Evolutionary conservation across 2,113 vertebrate species (phyloP).

Genomic region (Pedetes capensis): DNA sequence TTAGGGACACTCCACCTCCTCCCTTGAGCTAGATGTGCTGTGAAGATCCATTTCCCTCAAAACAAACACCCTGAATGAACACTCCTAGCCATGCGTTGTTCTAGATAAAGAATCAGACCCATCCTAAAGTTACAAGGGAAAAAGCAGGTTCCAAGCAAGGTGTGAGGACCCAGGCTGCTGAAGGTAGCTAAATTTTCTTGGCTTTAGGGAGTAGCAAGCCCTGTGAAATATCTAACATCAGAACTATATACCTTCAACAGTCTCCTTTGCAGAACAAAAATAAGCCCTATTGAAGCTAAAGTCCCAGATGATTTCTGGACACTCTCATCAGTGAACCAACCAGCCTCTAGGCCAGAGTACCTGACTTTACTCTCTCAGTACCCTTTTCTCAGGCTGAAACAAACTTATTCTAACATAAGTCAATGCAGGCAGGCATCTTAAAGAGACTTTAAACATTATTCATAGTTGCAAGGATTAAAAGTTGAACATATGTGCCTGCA

Average conservation of each 20-base stretch:
- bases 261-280: neutral
- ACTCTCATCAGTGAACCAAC: conserved; percentile 7
- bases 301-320: conserved; percentile 43
- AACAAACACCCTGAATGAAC: neutral
- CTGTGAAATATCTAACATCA: conserved; percentile 34
- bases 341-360: neutral
- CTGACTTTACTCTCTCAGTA: neutral
- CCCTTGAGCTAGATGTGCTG: neutral
- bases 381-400: neutral
- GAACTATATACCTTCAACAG: conserved; percentile 23
- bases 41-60: neutral
- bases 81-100: neutral
- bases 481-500: neutral
- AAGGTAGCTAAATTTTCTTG: neutral
- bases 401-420: neutral
- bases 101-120: neutral
- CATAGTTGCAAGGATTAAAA: neutral
- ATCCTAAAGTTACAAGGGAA: neutral
- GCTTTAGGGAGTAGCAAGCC: conserved; percentile 15
- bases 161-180: conserved; percentile 7
- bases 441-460: neutral
- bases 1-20: neutral
- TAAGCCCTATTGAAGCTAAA: conserved; percentile 52
- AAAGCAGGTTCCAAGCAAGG: neutral
- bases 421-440: neutral